A percentile compares a stretch with the other conserved stretches of the same genome.
Evolutionary conservation across 2,797 vertebrate genomes (phyloP).

Genomic region (Falco columbarius): DNA sequence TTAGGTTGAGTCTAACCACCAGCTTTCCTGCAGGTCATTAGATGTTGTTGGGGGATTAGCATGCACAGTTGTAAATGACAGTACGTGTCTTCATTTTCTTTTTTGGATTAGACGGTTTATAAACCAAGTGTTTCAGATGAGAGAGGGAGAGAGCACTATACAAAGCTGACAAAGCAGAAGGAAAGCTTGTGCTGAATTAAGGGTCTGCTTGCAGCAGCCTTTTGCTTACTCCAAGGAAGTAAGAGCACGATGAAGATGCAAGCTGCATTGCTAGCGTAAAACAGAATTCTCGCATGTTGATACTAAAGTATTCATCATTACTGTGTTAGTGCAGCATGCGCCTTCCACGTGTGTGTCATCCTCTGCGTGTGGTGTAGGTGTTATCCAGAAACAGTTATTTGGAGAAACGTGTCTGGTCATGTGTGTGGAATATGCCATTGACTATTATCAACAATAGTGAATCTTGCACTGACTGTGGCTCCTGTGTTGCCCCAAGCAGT

Average conservation of each 20-base stretch:
- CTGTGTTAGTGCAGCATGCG: not conserved
- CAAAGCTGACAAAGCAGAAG: constrained; percentile 15
- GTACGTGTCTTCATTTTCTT: not conserved
- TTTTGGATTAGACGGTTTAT: not conserved
- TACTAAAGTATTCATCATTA: not conserved
- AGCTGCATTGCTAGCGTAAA: not conserved
- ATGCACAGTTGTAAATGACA: constrained; percentile 26
- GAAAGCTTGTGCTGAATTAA: not conserved
- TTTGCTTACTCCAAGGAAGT: not conserved
- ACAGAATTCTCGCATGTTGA: not conserved
- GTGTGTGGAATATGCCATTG: not conserved
- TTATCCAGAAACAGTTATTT: not conserved
- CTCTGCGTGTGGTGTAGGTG: not conserved
- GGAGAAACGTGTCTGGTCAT: not conserved
- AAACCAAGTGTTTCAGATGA: not conserved
- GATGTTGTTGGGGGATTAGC: not conserved
- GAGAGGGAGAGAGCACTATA: not conserved
- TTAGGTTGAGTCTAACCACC: constrained; percentile 35
- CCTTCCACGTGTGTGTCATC: not conserved
- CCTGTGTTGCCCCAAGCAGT: not conserved
- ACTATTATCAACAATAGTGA: rapidly evolving
- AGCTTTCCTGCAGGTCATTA: constrained; percentile 30
- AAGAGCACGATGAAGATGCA: not conserved
- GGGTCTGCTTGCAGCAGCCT: not conserved
- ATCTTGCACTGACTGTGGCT: not conserved